Evolutionary conservation across 2,888 invertebrate genomes (phyloP).

Genomic region (Napeogenes inachia): DNA sequence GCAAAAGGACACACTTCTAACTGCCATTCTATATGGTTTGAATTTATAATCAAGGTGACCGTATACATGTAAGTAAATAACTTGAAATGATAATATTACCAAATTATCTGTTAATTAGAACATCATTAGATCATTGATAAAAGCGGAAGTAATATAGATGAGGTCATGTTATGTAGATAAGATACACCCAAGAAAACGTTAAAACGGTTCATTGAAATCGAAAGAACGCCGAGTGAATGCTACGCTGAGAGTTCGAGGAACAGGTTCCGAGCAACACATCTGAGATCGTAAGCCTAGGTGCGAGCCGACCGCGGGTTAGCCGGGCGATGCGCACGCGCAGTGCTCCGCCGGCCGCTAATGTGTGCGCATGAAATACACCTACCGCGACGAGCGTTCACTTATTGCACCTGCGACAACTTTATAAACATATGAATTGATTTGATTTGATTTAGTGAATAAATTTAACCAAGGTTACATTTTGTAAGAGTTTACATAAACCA

Average conservation of each 20-base stretch:
- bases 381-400: slow-evolving; percentile 37
- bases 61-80: slow-evolving; percentile 29
- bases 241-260: slow-evolving; percentile 49
- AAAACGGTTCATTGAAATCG: slow-evolving; percentile 75
- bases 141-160: slow-evolving; percentile 31
- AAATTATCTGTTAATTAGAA: slow-evolving; percentile 13
- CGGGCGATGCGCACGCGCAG: slow-evolving; percentile 48
- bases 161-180: slow-evolving; percentile 55
- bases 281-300: slow-evolving; percentile 23
- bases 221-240: slow-evolving; percentile 63
- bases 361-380: slow-evolving; percentile 51
- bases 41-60: slow-evolving; percentile 41
- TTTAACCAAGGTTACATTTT: slow-evolving; percentile 17
- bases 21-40: slow-evolving; percentile 51
- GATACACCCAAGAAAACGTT: slow-evolving; percentile 62
- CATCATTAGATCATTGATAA: slow-evolving; percentile 9
- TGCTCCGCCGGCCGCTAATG: slow-evolving; percentile 62
- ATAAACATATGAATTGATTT: slow-evolving; percentile 41
- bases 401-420: slow-evolving; percentile 39
- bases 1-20: slow-evolving; percentile 52
- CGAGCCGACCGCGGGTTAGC: slow-evolving; percentile 48
- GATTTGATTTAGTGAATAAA: slow-evolving; percentile 34
- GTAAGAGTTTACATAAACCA: slow-evolving; percentile 23
- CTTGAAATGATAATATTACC: neutral
- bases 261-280: slow-evolving; percentile 69